These are phyloP conservation scores for Sthenelais limicola DNA, from an alignment of 2,888 invertebrate genomes.

Conservation along the genomic window DNA sequence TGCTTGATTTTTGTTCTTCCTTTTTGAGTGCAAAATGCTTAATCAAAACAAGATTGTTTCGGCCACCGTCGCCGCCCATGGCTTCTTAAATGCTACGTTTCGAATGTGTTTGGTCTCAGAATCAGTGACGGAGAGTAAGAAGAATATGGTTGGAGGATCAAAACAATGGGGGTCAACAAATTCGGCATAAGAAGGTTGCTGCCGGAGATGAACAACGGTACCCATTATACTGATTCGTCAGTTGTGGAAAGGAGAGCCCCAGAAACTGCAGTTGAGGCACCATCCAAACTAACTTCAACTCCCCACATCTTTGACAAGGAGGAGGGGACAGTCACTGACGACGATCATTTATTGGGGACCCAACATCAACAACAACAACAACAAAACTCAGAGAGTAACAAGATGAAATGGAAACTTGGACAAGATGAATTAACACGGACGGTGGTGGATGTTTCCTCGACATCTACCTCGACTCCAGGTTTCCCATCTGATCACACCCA, in stretches of 20 bases:
- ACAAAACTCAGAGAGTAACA: too few species aligned
- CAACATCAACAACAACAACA: too few species aligned
- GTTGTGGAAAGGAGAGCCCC: not conserved
- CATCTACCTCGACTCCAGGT: too few species aligned
- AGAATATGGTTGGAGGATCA: slow-evolving; percentile 33
- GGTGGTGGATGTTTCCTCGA: too few species aligned
- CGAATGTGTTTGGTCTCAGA: slow-evolving; percentile 8
- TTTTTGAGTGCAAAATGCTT: too few species aligned
- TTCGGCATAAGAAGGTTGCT: slow-evolving; percentile 27
- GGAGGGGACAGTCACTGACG: too few species aligned
- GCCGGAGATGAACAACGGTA: slow-evolving; percentile 32
- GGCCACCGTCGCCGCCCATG: slow-evolving; percentile 13
- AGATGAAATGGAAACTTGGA: slow-evolving; percentile 14
- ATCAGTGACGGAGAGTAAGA: slow-evolving; percentile 5
- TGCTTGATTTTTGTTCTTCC: too few species aligned
- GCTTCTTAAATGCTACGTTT: slow-evolving; percentile 7
- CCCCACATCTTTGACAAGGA: slow-evolving; percentile 8
- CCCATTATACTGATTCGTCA: slow-evolving; percentile 23
- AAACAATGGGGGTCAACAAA: slow-evolving; percentile 42
- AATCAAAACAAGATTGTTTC: too few species aligned
- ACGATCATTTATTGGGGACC: too few species aligned
- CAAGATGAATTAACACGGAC: not conserved
- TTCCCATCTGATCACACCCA: slow-evolving; percentile 21
- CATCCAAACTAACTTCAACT: not conserved
- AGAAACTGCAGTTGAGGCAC: not conserved